Evolutionary conservation across 2,888 invertebrate genomes (phyloP).

Genomic region (Lomographa bimaculata): DNA sequence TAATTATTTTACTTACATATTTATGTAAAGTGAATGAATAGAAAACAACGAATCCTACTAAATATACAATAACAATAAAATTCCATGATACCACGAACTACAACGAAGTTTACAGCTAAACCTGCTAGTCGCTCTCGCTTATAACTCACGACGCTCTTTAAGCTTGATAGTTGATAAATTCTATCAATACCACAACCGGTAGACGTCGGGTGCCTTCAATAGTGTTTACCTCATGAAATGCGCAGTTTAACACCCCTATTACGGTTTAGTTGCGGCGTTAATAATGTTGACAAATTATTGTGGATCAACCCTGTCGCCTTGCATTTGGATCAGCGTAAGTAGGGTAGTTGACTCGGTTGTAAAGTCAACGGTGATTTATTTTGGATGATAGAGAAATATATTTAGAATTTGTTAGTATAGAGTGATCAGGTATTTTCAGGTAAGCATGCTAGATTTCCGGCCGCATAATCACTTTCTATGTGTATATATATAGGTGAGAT

Average conservation of each 20-base stretch:
- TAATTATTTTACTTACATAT: too few relatives aligned
- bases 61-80: too few relatives aligned
- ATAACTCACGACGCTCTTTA: slow-evolving; percentile 26
- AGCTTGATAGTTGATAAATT: slow-evolving; percentile 78
- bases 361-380: background rate
- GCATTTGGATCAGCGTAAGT: slow-evolving; percentile 6
- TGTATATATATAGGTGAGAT: too few relatives aligned
- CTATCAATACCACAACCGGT: slow-evolving; percentile 76
- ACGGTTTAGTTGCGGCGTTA: slow-evolving; percentile 34
- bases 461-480: too few relatives aligned
- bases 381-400: too few relatives aligned
- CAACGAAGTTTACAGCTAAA: too few relatives aligned
- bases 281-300: slow-evolving; percentile 35
- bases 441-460: too few relatives aligned
- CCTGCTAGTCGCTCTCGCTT: slow-evolving; percentile 41
- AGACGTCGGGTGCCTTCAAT: slow-evolving; percentile 71
- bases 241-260: slow-evolving; percentile 61
- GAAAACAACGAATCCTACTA: too few relatives aligned
- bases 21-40: too few relatives aligned
- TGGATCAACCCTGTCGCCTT: slow-evolving; percentile 17
- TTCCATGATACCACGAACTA: too few relatives aligned
- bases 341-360: slow-evolving; percentile 1
- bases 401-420: too few relatives aligned
- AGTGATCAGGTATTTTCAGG: too few relatives aligned
- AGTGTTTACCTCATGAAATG: slow-evolving; percentile 68